Base-by-base conservation (phyloP, 2,113 vertebrate species). In the Pipa parva region DNA sequence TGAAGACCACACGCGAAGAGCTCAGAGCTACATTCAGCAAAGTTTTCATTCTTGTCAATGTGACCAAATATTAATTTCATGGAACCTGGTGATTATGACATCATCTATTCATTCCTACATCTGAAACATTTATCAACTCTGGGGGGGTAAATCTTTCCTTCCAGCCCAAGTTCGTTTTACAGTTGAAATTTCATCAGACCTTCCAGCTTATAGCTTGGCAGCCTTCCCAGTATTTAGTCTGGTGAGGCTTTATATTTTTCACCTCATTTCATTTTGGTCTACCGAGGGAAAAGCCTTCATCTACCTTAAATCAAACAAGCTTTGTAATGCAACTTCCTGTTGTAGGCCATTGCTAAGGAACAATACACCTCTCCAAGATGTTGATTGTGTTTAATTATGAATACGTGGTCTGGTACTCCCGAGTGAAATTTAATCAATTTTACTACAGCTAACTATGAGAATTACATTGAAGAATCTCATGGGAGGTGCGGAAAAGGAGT, bases 211-310 rank as follows among this genome's bases (percentile, higher is more conserved):
- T 74, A 31, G 12, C 37, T 74, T 78, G 79, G 78, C 75, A 0
- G 67, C 65, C 74, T 68, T 76, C 77, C 79, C 77, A 81, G 79
- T 51, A 73, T 36, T 39, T 54, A 49, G 63, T 39, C 36, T 29
- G 69, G 76, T 74, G 72, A 61, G 67, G 75, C 74, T 54, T 12
- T 78, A 79, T 76, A 63, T 76, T 68, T 71, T 70, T 74, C 72
- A 71, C 69, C 71, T 76, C 72, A 74, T 77, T 78, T 67, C 73
- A 75, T 80, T 76, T 72, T 68, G 56, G 72, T 75, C 73, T 78
- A 52, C 72, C 25, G 63, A 73, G 70, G 63, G 80, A 75, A n/a
- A 52, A 59, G 58, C 59, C 75, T 59, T 59, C 75, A 63, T 65
- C 63, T 51, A 4, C 54, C 61, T 50, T 65, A 76, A 80, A 75